A percentile compares a stretch with the other conserved stretches of the same genome.
Evolutionary conservation across 2,113 vertebrate genomes (phyloP).

Genomic region (Aphyosemion australe): DNA sequence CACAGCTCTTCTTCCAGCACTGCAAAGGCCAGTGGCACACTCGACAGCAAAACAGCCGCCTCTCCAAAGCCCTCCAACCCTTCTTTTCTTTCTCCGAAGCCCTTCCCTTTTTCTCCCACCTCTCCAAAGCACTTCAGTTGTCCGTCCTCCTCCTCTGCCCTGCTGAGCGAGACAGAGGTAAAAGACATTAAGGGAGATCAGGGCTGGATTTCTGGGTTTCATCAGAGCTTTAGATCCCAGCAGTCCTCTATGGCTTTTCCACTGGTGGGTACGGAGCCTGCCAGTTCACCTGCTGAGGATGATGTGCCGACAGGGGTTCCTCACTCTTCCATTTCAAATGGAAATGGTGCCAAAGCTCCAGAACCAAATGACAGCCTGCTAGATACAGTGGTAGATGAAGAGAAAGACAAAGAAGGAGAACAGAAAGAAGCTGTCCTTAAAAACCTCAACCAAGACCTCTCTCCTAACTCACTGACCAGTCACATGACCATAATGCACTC

Average conservation of each 20-base stretch:
- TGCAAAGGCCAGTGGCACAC: constrained; percentile 81
- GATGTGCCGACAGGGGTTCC: constrained; percentile 79
- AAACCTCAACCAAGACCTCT: constrained; percentile 78
- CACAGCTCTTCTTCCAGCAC: constrained; percentile 90
- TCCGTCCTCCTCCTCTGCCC: constrained; percentile 81
- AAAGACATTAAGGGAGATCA: constrained; percentile 86
- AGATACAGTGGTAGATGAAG: constrained; percentile 63
- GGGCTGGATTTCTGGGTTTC: constrained; percentile 87
- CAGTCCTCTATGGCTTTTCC: constrained; percentile 73
- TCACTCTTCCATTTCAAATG: constrained; percentile 84
- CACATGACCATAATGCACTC: constrained; percentile 99
- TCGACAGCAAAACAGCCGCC: constrained; percentile 82
- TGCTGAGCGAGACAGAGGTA: constrained; percentile 87
- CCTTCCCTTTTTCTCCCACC: constrained; percentile 61
- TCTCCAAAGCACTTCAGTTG: constrained; percentile 85
- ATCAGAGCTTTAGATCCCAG: constrained; percentile 97
- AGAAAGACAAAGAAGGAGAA: constrained; percentile 82
- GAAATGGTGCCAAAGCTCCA: constrained; percentile 93
- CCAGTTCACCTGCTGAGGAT: constrained; percentile 85
- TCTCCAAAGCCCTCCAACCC: constrained; percentile 74
- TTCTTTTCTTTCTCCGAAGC: constrained; percentile 66
- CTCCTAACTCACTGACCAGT: constrained; percentile 85
- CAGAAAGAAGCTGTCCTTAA: constrained; percentile 80
- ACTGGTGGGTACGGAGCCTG: constrained; percentile 75
- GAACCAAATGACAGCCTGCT: constrained; percentile 92